Conservation (phyloP, 2,113 vertebrate genomes). For the Larimichthys polyactis region DNA sequence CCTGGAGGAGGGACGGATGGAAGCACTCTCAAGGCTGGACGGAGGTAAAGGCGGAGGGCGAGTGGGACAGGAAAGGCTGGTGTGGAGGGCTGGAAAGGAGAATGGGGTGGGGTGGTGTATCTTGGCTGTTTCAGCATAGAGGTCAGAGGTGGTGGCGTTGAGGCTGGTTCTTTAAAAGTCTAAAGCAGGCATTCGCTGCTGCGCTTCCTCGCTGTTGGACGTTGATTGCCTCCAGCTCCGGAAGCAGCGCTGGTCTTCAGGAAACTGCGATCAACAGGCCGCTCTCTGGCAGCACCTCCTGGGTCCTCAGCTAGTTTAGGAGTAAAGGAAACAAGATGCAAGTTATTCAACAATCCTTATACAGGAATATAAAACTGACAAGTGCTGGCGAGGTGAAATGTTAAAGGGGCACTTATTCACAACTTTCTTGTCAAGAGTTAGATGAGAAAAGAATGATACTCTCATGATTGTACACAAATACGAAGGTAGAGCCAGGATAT, state of each 20-base stretch:
- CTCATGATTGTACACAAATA: neutral
- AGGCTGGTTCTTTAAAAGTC: slow-evolving; percentile 72
- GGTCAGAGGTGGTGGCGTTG: slow-evolving; percentile 68
- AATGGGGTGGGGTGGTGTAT: neutral
- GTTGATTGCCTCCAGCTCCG: slow-evolving; percentile 65
- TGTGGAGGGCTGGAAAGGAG: slow-evolving; percentile 8
- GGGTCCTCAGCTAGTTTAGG: slow-evolving; percentile 84
- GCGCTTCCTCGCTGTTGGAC: slow-evolving; percentile 75
- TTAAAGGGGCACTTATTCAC: slow-evolving; percentile 15
- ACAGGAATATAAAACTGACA: slow-evolving; percentile 1
- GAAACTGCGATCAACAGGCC: slow-evolving; percentile 70
- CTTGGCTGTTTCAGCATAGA: slow-evolving; percentile 70
- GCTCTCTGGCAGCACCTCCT: slow-evolving; percentile 76
- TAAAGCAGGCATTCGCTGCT: slow-evolving; percentile 77
- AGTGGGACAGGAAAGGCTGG: slow-evolving; percentile 48
- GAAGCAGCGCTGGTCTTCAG: slow-evolving; percentile 75
- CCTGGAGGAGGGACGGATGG: slow-evolving; percentile 19
- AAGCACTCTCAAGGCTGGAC: slow-evolving; percentile 46
- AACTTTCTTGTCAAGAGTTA: neutral
- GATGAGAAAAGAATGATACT: neutral
- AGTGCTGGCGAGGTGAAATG: neutral
- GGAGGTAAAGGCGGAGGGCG: slow-evolving; percentile 4
- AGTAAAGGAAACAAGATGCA: neutral
- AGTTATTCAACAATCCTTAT: neutral
- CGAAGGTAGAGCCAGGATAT: neutral